phyloP scores from a whole-genome alignment of 2,888 invertebrate species.

The Agriotes lineatus region DNA sequence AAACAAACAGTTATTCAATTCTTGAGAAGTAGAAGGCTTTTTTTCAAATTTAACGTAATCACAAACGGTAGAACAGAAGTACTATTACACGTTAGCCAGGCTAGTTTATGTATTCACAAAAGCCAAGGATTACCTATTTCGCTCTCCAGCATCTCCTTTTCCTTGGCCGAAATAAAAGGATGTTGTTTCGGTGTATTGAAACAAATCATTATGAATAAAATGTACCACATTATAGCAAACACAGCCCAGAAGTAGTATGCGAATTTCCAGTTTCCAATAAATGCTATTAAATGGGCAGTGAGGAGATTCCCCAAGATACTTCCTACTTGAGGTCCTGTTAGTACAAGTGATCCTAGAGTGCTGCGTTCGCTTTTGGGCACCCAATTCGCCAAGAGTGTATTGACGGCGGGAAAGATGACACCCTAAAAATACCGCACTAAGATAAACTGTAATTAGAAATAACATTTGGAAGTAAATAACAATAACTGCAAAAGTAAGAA shows the following conservation, averaged over 20 bases:
- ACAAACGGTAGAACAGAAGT: no score
- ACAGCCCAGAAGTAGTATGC: constrained; percentile 72
- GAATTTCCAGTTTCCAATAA: constrained; percentile 69
- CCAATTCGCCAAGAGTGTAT: constrained; percentile 47
- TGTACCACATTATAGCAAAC: constrained; percentile 69
- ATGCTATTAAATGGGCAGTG: constrained; percentile 44
- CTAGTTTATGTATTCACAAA: no score
- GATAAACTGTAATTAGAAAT: no score
- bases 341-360: constrained; percentile 44
- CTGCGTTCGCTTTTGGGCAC: constrained; percentile 47
- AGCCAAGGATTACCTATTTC: no score
- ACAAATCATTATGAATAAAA: constrained; percentile 66
- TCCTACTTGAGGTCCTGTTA: constrained; percentile 41
- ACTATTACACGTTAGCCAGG: no score
- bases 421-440: no score
- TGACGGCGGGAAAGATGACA: constrained; percentile 39
- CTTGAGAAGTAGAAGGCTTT: no score
- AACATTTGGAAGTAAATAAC: no score
- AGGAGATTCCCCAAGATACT: neutral
- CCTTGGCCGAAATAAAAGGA: constrained; percentile 70
- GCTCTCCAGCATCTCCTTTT: constrained; percentile 65
- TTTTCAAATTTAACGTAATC: no score
- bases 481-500: no score
- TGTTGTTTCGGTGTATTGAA: constrained; percentile 68
- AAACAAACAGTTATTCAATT: no score